Percentiles rank a stretch among this genome's conserved stretches.
Conservation (phyloP, 2,888 invertebrate species). For the Scrobipalpa costella region DNA sequence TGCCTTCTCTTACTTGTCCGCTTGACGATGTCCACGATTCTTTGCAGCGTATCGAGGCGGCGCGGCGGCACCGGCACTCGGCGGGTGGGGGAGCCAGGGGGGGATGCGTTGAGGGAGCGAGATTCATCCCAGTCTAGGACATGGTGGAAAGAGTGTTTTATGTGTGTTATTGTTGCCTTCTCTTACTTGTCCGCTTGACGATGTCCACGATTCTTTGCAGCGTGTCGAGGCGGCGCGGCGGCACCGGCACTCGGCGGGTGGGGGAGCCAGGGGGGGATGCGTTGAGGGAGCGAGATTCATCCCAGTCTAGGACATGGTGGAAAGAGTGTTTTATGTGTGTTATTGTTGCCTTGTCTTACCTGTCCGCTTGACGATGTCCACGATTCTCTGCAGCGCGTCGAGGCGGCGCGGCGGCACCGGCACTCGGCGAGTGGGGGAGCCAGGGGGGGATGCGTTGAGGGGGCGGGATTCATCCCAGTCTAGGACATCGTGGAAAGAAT, state of each 20-base stretch:
- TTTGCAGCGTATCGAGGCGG: slow-evolving; percentile 89
- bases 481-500: slow-evolving; percentile 88
- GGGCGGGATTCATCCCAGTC: slow-evolving; percentile 83
- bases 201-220: slow-evolving; percentile 93
- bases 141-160: no score
- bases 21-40: slow-evolving; percentile 93
- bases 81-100: no score
- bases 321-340: no score
- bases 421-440: slow-evolving; percentile 84
- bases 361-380: slow-evolving; percentile 91
- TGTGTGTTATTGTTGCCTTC: no score
- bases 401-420: slow-evolving; percentile 83
- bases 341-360: slow-evolving; percentile 74
- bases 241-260: no score
- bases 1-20: slow-evolving; percentile 88
- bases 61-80: no score
- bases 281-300: no score
- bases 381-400: slow-evolving; percentile 92
- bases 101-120: no score
- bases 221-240: slow-evolving; percentile 87
- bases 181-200: slow-evolving; percentile 88
- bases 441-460: slow-evolving; percentile 77
- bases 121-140: no score
- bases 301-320: no score
- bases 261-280: no score